These are phyloP conservation scores for Masnerella sp. DNA, from an alignment of 2,888 invertebrate species.

Conservation along the genomic window DNA sequence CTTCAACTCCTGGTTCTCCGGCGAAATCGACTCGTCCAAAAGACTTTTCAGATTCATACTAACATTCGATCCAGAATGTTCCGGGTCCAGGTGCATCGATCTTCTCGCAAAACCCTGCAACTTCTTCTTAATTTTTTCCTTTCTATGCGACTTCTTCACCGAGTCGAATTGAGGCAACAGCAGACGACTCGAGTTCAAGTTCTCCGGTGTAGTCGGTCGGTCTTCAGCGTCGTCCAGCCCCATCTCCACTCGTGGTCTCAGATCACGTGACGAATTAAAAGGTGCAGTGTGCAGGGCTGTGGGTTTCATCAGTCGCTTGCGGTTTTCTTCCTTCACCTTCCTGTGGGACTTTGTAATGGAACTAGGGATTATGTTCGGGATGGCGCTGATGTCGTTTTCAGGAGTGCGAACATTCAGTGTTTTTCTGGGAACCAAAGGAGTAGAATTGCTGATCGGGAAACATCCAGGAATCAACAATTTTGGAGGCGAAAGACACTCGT, in stretches of 20 bases:
- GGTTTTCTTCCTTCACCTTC: constrained; percentile 69
- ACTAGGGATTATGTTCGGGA: constrained; percentile 65
- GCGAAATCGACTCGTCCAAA: constrained; percentile 18
- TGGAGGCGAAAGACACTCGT: not conserved
- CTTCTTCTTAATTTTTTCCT: constrained; percentile 69
- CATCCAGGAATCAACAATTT: too few relatives aligned
- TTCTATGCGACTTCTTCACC: constrained; percentile 73
- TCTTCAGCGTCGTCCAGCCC: constrained; percentile 30
- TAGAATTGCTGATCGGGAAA: constrained; percentile 22
- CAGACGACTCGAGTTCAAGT: constrained; percentile 71
- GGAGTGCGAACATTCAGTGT: constrained; percentile 63
- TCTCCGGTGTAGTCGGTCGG: constrained; percentile 70
- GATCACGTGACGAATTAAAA: constrained; percentile 35
- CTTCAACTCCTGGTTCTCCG: constrained; percentile 7
- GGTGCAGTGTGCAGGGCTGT: constrained; percentile 49
- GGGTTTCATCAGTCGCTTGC: constrained; percentile 64
- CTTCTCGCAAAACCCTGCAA: constrained; percentile 63
- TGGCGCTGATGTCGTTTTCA: constrained; percentile 67
- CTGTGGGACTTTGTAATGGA: constrained; percentile 73
- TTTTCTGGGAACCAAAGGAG: constrained; percentile 22
- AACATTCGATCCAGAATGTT: too few relatives aligned
- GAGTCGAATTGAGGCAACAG: constrained; percentile 70
- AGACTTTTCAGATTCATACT: constrained; percentile 35
- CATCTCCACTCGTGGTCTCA: constrained; percentile 5
- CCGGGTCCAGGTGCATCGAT: constrained; percentile 63